Conservation (phyloP, 2,113 vertebrate genomes). For the Lophotis ruficrista region DNA sequence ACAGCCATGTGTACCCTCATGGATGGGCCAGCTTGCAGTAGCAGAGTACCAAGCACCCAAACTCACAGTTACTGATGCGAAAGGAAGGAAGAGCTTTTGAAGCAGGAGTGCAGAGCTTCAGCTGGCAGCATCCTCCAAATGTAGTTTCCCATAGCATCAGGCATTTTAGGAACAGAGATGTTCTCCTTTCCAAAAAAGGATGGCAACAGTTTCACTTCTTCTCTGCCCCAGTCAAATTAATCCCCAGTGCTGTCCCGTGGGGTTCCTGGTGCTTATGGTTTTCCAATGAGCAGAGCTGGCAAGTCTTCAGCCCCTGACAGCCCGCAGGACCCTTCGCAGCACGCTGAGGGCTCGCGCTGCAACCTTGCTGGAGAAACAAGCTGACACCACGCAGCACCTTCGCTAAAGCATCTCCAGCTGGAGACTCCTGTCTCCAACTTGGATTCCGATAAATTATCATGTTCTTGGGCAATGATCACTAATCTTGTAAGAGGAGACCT, state of each 20-base stretch:
- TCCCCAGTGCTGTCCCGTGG: rapidly evolving
- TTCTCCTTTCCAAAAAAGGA: not conserved
- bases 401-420: not conserved
- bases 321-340: not conserved
- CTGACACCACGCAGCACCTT: not conserved
- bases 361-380: not conserved
- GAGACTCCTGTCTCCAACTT: not conserved
- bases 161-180: not conserved
- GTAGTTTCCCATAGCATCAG: rapidly evolving
- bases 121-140: not conserved
- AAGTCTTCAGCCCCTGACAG: not conserved
- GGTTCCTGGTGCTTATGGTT: rapidly evolving
- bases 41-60: not conserved
- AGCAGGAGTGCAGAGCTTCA: not conserved
- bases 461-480: not conserved
- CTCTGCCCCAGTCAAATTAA: not conserved
- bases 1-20: rapidly evolving
- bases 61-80: no score
- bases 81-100: not conserved
- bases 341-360: rapidly evolving
- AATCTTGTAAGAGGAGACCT: not conserved
- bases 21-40: not conserved
- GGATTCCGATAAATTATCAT: not conserved
- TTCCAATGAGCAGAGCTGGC: not conserved
- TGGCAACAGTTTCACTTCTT: not conserved